A percentile compares a stretch with the other conserved stretches of the same genome.
Evolutionary conservation across 2,113 vertebrate genomes (phyloP).

Genomic region (Spea bombifrons): DNA sequence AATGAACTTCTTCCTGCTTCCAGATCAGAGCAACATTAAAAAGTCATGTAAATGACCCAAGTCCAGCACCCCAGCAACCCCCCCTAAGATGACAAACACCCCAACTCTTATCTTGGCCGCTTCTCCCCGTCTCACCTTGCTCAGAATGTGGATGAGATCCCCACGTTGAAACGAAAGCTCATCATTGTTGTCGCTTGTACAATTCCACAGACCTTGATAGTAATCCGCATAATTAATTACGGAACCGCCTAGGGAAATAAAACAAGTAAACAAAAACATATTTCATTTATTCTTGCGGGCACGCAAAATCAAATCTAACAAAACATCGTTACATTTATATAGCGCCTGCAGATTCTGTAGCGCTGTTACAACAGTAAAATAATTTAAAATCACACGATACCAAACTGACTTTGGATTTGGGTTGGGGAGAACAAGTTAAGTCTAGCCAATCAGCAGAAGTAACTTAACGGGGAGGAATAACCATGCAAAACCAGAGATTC

Average conservation of each 20-base stretch:
- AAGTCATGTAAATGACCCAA: no score
- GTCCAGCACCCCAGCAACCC: no score
- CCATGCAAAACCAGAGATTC: no score
- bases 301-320: background rate
- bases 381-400: background rate
- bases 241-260: slow-evolving; percentile 54
- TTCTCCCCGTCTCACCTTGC: slow-evolving; percentile 76
- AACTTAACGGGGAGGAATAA: no score
- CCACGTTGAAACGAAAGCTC: slow-evolving; percentile 88
- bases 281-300: no score
- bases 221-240: slow-evolving; percentile 71
- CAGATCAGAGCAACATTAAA: no score
- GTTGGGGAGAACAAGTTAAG: no score
- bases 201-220: slow-evolving; percentile 91
- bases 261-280: slow-evolving; percentile 36
- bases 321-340: background rate
- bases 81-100: background rate
- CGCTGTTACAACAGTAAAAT: background rate
- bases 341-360: no score
- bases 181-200: slow-evolving; percentile 74
- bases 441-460: no score
- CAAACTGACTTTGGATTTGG: background rate
- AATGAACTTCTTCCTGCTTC: no score
- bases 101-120: background rate
- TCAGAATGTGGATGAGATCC: slow-evolving; percentile 87